Evolutionary conservation across 2,113 vertebrate species (phyloP).

Genomic region (Hylia prasina): DNA sequence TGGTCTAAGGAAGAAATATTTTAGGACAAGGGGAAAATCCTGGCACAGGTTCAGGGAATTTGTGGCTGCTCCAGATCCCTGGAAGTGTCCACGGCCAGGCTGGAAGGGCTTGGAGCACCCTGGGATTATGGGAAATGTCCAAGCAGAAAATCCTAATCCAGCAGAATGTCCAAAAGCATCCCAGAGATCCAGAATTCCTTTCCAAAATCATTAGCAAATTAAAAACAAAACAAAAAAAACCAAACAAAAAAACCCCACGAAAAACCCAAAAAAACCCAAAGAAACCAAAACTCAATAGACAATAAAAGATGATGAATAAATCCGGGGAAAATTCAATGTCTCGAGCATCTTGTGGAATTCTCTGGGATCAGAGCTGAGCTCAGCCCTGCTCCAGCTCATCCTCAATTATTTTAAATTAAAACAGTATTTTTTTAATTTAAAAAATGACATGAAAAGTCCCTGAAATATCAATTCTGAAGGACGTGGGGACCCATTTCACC

Average conservation of each 20-base stretch:
- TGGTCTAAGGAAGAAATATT: neutral
- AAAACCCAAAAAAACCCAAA: too few relatives aligned
- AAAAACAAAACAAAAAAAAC: neutral
- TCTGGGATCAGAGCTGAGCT: neutral
- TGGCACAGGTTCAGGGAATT: neutral
- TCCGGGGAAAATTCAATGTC: neutral
- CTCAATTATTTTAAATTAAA: neutral
- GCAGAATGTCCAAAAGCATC: neutral
- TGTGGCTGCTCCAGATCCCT: neutral
- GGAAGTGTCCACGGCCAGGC: fast-evolving
- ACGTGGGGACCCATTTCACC: neutral
- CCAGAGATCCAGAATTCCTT: neutral
- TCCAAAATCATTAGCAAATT: neutral
- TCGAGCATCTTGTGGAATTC: neutral
- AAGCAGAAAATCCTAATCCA: neutral
- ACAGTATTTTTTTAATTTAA: neutral
- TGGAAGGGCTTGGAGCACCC: neutral
- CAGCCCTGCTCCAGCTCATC: neutral
- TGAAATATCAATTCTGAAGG: neutral
- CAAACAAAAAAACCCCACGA: too few relatives aligned
- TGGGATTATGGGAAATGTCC: neutral
- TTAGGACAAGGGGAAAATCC: neutral
- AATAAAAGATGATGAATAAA: neutral
- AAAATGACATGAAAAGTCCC: neutral
- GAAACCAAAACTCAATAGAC: too few relatives aligned